Percentiles rank a stretch among this genome's conserved stretches.
phyloP scores from a whole-genome alignment of 30 jellyfish, hydroid and myxozoan genomes.

The Aurelia sp. region DNA sequence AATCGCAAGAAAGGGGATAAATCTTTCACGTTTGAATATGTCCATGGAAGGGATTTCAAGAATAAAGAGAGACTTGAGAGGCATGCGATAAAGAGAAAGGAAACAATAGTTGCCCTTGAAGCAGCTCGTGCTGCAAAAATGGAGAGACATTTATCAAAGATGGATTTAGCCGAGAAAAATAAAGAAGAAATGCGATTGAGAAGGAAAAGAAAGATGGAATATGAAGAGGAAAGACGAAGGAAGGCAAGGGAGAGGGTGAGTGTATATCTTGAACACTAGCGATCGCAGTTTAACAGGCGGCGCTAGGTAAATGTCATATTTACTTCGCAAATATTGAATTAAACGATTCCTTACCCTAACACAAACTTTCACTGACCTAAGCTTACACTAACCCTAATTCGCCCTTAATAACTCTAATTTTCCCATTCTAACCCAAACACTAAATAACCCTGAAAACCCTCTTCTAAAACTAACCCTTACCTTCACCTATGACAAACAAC shows the following conservation, averaged over 20 bases:
- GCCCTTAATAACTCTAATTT: too few species aligned
- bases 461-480: too few species aligned
- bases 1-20: conserved; percentile 15
- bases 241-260: conserved; percentile 67
- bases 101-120: conserved; percentile 9
- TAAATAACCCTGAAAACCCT: too few species aligned
- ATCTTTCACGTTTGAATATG: not conserved
- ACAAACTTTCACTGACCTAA: too few species aligned
- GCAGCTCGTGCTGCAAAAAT: conserved; percentile 18
- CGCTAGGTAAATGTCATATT: too few species aligned
- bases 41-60: conserved; percentile 23
- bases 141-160: conserved; percentile 32
- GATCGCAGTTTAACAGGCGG: too few species aligned
- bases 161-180: conserved; percentile 54
- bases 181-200: conserved; percentile 49
- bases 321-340: too few species aligned
- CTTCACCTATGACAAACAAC: too few species aligned
- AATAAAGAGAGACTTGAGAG: conserved; percentile 15
- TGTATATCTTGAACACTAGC: too few species aligned
- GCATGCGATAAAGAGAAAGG: conserved; percentile 54
- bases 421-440: too few species aligned
- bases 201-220: conserved; percentile 40
- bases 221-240: conserved; percentile 57
- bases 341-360: too few species aligned
- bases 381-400: too few species aligned